A percentile compares a stretch with the other conserved stretches of the same genome.
Evolutionary conservation across 1,140 invertebrate species (phyloP).

Genomic region (Phymastichus coffea): DNA sequence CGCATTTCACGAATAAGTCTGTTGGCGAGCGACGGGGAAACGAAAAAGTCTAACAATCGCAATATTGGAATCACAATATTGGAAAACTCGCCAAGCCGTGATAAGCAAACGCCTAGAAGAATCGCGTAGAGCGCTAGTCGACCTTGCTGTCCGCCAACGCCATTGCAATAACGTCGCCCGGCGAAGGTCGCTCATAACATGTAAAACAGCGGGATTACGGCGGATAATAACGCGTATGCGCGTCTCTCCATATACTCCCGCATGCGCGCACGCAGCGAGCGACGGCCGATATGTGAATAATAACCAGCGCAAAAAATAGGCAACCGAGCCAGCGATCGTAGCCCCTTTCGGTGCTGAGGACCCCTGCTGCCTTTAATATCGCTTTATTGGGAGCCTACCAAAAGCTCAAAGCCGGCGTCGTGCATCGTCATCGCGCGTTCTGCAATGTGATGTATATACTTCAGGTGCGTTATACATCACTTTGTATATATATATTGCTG

Average conservation of each 20-base stretch:
- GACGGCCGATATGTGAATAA: conserved; percentile 4
- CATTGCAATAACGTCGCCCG: too few relatives aligned
- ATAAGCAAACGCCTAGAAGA: too few relatives aligned
- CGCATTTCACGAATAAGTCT: background rate
- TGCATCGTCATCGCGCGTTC: background rate
- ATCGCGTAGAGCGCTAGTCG: too few relatives aligned
- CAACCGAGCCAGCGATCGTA: conserved; percentile 28
- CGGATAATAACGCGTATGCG: conserved; percentile 43
- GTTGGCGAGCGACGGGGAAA: too few relatives aligned
- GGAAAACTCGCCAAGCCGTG: too few relatives aligned
- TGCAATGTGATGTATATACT: too few relatives aligned
- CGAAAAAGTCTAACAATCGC: too few relatives aligned
- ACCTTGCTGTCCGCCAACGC: too few relatives aligned
- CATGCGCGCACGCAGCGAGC: background rate
- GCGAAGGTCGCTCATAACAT: conserved; percentile 45
- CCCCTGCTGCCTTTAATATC: conserved; percentile 53
- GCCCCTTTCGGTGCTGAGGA: background rate
- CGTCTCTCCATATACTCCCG: conserved; percentile 33
- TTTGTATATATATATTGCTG: too few relatives aligned
- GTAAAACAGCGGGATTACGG: conserved; percentile 52
- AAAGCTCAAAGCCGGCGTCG: conserved; percentile 18
- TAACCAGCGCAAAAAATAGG: background rate
- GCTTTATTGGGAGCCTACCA: conserved; percentile 52
- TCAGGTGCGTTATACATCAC: too few relatives aligned
- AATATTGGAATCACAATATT: too few relatives aligned